Evolutionary conservation across 2,113 vertebrate species (phyloP), one percentile per base, ranked within the genome.

Genomic region (Gymnarchus niloticus): DNA sequence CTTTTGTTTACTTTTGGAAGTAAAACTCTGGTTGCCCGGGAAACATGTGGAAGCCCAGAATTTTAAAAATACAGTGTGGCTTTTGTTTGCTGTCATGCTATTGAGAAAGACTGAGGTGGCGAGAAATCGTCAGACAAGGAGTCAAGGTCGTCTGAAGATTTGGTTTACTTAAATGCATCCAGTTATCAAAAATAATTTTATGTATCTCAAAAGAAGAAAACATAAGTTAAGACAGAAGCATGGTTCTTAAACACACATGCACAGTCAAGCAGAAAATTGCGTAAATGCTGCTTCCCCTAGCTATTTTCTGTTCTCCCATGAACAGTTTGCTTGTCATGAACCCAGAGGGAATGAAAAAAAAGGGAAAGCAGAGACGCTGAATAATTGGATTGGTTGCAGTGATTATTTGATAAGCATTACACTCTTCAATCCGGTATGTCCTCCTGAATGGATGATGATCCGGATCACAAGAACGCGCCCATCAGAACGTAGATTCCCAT

Each of bases 1-100:
- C 93, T 95, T 96, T 95, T 95, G 94, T 96, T 95, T 96, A 95
- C 94, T 96, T 96, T 96, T 95, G 94, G 94, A 96, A 95, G 93
- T 93, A 93, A 94, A 92, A 94, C 95, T 94, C 92, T 91, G 92
- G 94, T 96, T 95, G 93, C 94, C 94, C 93, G 90, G 95, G 95
- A 94, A 93, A 96, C 95, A 93, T 93, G 92, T 93, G 94, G 91
- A 94, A 95, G 95, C 92, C 90, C 91, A 94, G 94, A 94, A 92
- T 95, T 94, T 93, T 93, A 93, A 93, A 94, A 94, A 94, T 92
- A 95, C 95, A 95, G 94, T 95, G 93, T 93, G 91, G 93, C 94
- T 95, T 96, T 96, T 95, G 95, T 96, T 94, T 93, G 91, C 91
- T 92, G 89, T 91, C 89, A 92, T 94, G 90, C 94, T 95, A 94